phyloP scores from a whole-genome alignment of 2,888 invertebrate genomes.

The Hirtodrosophila alboralis region DNA sequence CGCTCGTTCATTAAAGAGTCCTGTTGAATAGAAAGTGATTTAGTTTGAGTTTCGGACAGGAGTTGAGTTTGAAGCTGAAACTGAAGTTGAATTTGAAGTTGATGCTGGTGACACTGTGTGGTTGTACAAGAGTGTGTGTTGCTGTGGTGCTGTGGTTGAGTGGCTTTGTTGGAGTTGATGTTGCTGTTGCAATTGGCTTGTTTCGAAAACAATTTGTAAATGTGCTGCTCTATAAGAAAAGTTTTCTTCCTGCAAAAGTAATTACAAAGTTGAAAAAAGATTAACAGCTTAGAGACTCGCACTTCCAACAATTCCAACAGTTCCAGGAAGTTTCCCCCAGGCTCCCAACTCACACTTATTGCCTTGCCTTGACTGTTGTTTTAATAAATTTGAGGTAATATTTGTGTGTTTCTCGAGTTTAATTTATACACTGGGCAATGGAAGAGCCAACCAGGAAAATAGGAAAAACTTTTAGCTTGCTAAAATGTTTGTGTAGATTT shows the following conservation, averaged over 20 bases:
- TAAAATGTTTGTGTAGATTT: constrained; percentile 39
- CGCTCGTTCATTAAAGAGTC: constrained; percentile 31
- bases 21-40: constrained; percentile 76
- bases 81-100: constrained; percentile 32
- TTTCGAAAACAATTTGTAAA: constrained; percentile 61
- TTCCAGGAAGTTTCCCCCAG: background rate
- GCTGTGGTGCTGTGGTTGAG: constrained; percentile 35
- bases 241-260: constrained; percentile 76
- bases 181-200: constrained; percentile 3
- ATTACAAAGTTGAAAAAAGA: constrained; percentile 82
- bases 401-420: constrained; percentile 44
- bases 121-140: constrained; percentile 12
- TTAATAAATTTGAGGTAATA: constrained; percentile 62
- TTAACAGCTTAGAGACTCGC: constrained; percentile 69
- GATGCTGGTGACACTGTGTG: constrained; percentile 35
- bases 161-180: constrained; percentile 32
- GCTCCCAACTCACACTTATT: constrained; percentile 13
- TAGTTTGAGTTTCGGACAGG: constrained; percentile 58
- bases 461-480: constrained; percentile 42
- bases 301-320: constrained; percentile 4
- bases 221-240: constrained; percentile 50
- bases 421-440: constrained; percentile 50
- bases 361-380: constrained; percentile 24
- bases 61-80: constrained; percentile 24
- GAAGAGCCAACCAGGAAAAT: constrained; percentile 13